Base-by-base conservation (phyloP, 2,888 invertebrate species). In the Plagodis pulveraria region DNA sequence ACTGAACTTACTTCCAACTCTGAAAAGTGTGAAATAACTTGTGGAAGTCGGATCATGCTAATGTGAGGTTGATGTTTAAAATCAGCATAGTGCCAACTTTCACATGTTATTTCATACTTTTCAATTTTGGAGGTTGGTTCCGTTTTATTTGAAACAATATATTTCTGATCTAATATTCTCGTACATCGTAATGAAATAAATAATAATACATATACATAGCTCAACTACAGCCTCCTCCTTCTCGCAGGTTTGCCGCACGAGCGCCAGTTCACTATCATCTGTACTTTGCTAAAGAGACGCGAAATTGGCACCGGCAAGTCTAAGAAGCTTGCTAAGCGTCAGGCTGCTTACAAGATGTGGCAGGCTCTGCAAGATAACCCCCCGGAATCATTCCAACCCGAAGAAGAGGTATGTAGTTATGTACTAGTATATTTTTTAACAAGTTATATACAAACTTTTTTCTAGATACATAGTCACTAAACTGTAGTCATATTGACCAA, bases 291-390 rank as follows among this genome's bases (percentile, higher is more conserved):
- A 70, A 97, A 97, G 74, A 96, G 96, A 73, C 95, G 96, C 34
- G 98, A 98, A 87, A 93, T 96, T 41, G 97, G 98, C 50, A 96
- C 96, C 42, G 99, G 98, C 11, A 98, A 98, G 80, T 98, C 98
- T 52, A 99, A 99, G 93, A 99, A 99, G 86, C 93, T 98, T 51
- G 99, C 99, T 5, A 99, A 99, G 87, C 94, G 99, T n/a, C 95
- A 97, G 83, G 99, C 99, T 0, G 99, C 99, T 2, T 96, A 97
- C 81, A 97, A 97, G 84, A 98, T 99, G 98, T 97, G 96, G 96
- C 96, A 96, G 70, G 94, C 95, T 42, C 86, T 98, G 62, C 96
- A 97, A 78, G 96, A 97, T 68, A 93, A 95, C 75, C 96, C 96
- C 0, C 93, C 95, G 8, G 96, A 96, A 77, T 93, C 95, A 8